phyloP scores from a whole-genome alignment of 2,113 vertebrate species.

The Procapra przewalskii region DNA sequence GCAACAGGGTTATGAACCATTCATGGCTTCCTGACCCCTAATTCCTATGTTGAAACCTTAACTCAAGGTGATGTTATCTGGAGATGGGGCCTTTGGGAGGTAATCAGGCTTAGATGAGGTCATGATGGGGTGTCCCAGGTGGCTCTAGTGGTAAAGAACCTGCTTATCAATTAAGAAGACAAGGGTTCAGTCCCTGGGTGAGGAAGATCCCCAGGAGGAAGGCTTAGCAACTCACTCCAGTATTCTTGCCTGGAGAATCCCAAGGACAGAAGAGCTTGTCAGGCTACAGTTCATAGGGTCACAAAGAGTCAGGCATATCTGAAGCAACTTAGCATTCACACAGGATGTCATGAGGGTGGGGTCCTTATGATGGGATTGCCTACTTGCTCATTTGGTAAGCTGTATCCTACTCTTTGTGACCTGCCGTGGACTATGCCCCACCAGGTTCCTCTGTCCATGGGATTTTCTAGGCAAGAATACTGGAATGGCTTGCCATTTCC shows the following conservation, averaged over 20 bases:
- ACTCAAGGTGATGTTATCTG: not conserved
- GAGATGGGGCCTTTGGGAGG: not conserved
- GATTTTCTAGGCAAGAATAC: not conserved
- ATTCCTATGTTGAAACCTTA: not conserved
- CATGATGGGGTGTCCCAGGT: not conserved
- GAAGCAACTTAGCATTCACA: not conserved
- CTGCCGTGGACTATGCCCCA: not conserved
- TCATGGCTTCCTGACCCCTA: not conserved
- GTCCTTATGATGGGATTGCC: not conserved
- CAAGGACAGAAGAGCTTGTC: not conserved
- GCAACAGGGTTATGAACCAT: not conserved
- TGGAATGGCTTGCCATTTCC: not conserved
- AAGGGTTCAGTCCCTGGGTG: not conserved
- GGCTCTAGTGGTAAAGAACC: not conserved
- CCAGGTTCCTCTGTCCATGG: not conserved
- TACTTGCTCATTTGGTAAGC: not conserved
- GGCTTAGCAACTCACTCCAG: not conserved
- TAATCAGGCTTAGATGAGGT: not conserved
- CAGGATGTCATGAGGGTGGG: not conserved
- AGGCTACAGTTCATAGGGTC: not conserved
- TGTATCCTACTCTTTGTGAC: not conserved
- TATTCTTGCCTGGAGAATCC: not conserved
- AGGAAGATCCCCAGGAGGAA: not conserved
- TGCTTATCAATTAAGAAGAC: not conserved
- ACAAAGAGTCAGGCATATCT: not conserved